These are phyloP conservation scores for Drosophila neotestacea DNA, from an alignment of 2,888 invertebrate species.

Conservation along the genomic window DNA sequence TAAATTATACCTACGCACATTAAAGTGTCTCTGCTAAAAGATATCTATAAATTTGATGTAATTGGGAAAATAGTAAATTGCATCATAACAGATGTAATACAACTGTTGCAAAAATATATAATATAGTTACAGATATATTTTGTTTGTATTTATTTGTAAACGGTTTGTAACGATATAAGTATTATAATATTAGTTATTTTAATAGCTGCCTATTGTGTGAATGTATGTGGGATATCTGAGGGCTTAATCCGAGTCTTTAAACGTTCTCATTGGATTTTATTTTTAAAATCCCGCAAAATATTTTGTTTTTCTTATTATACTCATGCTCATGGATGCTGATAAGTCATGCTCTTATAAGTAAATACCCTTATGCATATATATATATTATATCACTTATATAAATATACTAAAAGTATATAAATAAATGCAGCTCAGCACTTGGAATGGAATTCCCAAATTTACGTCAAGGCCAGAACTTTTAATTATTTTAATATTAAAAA, in stretches of 20 bases:
- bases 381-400: neutral
- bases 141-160: too few relatives aligned
- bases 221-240: too few relatives aligned
- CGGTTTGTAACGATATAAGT: too few relatives aligned
- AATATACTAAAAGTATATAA: neutral
- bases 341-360: neutral
- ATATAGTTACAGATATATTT: too few relatives aligned
- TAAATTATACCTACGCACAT: neutral
- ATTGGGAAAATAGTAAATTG: too few relatives aligned
- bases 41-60: neutral
- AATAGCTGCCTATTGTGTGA: too few relatives aligned
- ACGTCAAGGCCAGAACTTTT: too few relatives aligned
- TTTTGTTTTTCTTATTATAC: neutral
- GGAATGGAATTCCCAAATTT: too few relatives aligned
- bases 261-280: neutral
- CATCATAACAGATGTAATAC: too few relatives aligned
- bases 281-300: neutral
- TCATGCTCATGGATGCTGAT: neutral
- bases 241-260: too few relatives aligned
- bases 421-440: neutral
- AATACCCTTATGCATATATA: constrained; percentile 2
- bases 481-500: neutral
- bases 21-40: neutral
- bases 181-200: too few relatives aligned
- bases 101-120: too few relatives aligned